Evolutionary conservation across 2,797 vertebrate genomes (phyloP), one percentile per base, ranked within the genome.

Genomic region (Esox masquinongy): DNA sequence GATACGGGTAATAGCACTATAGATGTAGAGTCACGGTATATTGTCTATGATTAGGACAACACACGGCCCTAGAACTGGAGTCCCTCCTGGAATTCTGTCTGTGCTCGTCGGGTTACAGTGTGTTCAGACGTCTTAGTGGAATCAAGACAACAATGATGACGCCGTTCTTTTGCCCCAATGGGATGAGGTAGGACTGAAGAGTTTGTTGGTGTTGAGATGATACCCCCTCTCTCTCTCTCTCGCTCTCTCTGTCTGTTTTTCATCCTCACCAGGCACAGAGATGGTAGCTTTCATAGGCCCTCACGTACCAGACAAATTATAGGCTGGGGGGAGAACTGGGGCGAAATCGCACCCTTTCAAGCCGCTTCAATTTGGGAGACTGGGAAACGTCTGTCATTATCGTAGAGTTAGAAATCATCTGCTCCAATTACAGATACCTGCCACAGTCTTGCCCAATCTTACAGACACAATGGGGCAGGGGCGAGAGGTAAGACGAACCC

Each of bases 241-340:
- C 11, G 4, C 11, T 22, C 36, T 47, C 9, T 47, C 43, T 22
- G 63, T 61, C 71, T 77, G 50, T 73, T 19, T 64, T 5, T 22
- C 29, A 26, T 68, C 68, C 47, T 50, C 19, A 51, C 72, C 59
- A 51, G 73, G 51, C 50, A 59, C 76, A 71, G 69, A 74, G 36
- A 70, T 75, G 79, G 83, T 82, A 82, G 63, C 80, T 86, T 82
- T 86, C 80, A 84, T 83, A 80, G 81, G 73, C 79, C 78, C 73
- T 77, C 74, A 73, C 56, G 80, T 86, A 83, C 82, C 88, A 88
- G 85, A 87, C 84, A 85, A 88, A 89, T 89, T 84, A 89, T 80
- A 89, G 83, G 82, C 74, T 80, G 74, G 75, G 71, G 75, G 59
- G 78, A 73, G 74, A 74, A 78, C 78, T 77, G 53, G 50, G 49